Base-by-base conservation (phyloP, 2,888 invertebrate species). In the Cephus sareptanus region DNA sequence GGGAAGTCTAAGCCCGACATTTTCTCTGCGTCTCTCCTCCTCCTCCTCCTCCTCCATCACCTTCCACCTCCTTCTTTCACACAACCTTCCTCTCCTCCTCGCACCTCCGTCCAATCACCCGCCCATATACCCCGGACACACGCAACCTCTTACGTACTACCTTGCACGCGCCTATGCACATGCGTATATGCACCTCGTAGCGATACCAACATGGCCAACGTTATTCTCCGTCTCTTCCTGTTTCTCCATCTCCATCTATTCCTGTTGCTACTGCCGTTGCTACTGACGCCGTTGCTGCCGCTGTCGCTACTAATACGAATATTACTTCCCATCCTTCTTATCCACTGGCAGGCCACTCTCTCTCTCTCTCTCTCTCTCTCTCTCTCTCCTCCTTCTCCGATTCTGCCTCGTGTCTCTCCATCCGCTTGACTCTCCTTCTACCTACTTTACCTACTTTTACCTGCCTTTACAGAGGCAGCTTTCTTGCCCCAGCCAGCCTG, bases 1-100 rank as follows among this genome's bases (percentile, higher is more conserved):
- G 83, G 78, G 83, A 84, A 85, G 74, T 77, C 74, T 74, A 75
- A 77, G 74, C 70, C 77, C 77, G 70, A 31, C 37, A 30, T 76
- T 30, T 76, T 75, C 75, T 75, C 74, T 40, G 73, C 70, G 37
- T 73, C 73, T 74, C 73, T 78, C 77, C 78, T 76, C 31, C 70
- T 70, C 33, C 70, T 30, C 4, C 30, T n/a, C 70, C 70, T 31
- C 70, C 69, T n/a, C 4, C 70, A 9, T n/a, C 70, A 13, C 70
- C 71, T 12, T 31, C 71, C 71, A 56, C 56, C 56, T 23, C 56
- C 56, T 56, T 56, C 56, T 9, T 56, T 56, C 71, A 12, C 71
- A 71, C 31, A 11, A 12, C 71, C 6, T 30, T 33, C 33, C 33
- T 71, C 31, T 31, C 13, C 31, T 34, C 31, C 33, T 15, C 71